Evolutionary conservation across 2,797 vertebrate species (phyloP), one percentile per base, ranked within the genome.

Genomic region (Phoeniculus purpureus): DNA sequence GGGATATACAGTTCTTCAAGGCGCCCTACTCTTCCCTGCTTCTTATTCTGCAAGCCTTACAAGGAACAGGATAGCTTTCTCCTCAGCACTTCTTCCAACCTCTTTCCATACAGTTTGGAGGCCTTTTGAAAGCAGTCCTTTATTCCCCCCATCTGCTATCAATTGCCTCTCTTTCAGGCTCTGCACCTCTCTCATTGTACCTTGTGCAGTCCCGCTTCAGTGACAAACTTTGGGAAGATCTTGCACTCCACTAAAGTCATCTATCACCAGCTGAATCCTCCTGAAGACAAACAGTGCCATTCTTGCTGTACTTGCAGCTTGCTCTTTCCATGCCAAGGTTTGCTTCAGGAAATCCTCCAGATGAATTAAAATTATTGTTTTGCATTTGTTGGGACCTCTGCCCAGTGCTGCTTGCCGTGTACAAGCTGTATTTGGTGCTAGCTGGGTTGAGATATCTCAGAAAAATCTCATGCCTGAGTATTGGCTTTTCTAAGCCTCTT

Each of bases 291-390:
- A 66, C 65, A 66, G 43, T 1, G 1, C 65, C 79, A 65, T 90
- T 81, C 51, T 80, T 50, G 45, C 64, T 92, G 70, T 81, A 81
- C 21, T 37, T 80, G 48, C 29, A 58, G 31, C 79, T 86, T 74
- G 29, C 65, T 87, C 16, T 77, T 72, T 79, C 54, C 19, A n/a
- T 54, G 86, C 84, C 84, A 86, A 93, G 40, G 43, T 89, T 92
- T 93, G 31, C 43, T 79, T 81, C 88, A 96, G 88, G 74, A 96
- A 96, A 95, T 95, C 90, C 88, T 90, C 86, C 47, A 84, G 64
- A 90, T 94, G 43, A 90, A 93, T 94, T 85, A 87, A 85, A 81
- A 84, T 77, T 70, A 77, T 37, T 50, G 87, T 64, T 95, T 92
- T 73, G 66, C n/a, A 21, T 95, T 93, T 76, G 15, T 21, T 93